phyloP scores from a whole-genome alignment of 2,888 invertebrate species.

The Leptura quadrifasciata region DNA sequence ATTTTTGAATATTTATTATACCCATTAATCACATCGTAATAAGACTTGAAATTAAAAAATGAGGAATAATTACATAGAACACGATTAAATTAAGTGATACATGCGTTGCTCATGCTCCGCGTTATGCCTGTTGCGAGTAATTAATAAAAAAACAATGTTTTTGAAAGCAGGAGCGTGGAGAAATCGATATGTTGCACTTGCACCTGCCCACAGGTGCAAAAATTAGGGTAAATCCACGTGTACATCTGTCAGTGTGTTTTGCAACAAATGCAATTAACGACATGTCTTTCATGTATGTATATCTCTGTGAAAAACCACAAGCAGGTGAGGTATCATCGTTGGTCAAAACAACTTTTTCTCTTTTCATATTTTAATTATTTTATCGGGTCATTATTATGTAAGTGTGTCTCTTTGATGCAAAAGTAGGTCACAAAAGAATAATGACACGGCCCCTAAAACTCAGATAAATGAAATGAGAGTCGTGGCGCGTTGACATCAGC shows the following conservation, averaged over 20 bases:
- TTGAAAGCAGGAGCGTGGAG: slow-evolving; percentile 46
- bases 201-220: slow-evolving; percentile 63
- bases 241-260: slow-evolving; percentile 49
- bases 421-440: slow-evolving; percentile 21
- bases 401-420: slow-evolving; percentile 24
- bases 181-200: slow-evolving; percentile 53
- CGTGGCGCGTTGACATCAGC: not conserved
- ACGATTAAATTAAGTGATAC: slow-evolving; percentile 17
- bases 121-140: not conserved
- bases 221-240: slow-evolving; percentile 60
- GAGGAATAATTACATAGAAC: slow-evolving; percentile 10
- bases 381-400: slow-evolving; percentile 36
- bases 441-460: not conserved
- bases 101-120: not conserved
- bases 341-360: slow-evolving; percentile 38
- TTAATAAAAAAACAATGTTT: slow-evolving; percentile 24
- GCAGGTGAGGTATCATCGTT: slow-evolving; percentile 37
- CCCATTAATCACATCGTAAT: slow-evolving; percentile 14
- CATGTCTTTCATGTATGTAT: slow-evolving; percentile 36
- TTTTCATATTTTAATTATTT: slow-evolving; percentile 15
- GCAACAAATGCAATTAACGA: slow-evolving; percentile 42
- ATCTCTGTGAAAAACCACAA: slow-evolving; percentile 11
- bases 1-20: not conserved
- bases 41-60: slow-evolving; percentile 10
- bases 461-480: not conserved